Evolutionary conservation across 2,888 invertebrate species (phyloP).

Genomic region (Plagodis dolabraria): DNA sequence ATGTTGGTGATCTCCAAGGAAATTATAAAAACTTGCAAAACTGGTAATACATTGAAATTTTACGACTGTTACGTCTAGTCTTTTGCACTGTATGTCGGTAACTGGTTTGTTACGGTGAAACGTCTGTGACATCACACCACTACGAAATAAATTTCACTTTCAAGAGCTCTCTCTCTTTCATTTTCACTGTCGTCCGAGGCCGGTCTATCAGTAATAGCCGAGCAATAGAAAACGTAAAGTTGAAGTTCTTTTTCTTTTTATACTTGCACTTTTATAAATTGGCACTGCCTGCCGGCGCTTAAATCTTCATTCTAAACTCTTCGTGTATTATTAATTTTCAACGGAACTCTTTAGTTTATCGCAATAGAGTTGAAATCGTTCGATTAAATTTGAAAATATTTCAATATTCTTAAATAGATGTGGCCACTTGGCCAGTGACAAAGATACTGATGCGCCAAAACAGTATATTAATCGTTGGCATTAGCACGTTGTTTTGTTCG

Average conservation of each 20-base stretch:
- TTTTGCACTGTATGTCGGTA: slow-evolving; percentile 33
- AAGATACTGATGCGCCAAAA: slow-evolving; percentile 26
- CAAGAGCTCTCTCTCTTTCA: slow-evolving; percentile 53
- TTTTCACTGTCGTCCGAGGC: slow-evolving; percentile 63
- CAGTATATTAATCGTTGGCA: slow-evolving; percentile 22
- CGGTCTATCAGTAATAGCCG: slow-evolving; percentile 20
- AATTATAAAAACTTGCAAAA: slow-evolving; percentile 5
- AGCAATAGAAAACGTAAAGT: neutral
- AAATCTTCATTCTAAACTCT: neutral
- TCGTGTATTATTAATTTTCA: neutral
- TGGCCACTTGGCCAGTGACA: slow-evolving; percentile 21
- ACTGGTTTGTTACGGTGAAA: slow-evolving; percentile 55
- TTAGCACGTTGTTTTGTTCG: slow-evolving; percentile 1
- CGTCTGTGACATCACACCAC: slow-evolving; percentile 62
- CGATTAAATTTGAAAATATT: too few relatives aligned
- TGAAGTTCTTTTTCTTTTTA: slow-evolving; percentile 17
- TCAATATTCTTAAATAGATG: slow-evolving; percentile 6
- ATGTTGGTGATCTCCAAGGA: neutral
- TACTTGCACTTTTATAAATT: slow-evolving; percentile 9
- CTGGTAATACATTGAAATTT: slow-evolving; percentile 18
- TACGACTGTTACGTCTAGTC: slow-evolving; percentile 20
- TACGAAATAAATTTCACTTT: slow-evolving; percentile 66
- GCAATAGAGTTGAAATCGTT: too few relatives aligned
- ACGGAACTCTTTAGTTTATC: too few relatives aligned
- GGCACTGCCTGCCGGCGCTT: neutral